Percentiles rank a stretch among this genome's conserved stretches.
phyloP scores from a whole-genome alignment of 2,113 vertebrate genomes.

The Nothocercus nigrocapillus region DNA sequence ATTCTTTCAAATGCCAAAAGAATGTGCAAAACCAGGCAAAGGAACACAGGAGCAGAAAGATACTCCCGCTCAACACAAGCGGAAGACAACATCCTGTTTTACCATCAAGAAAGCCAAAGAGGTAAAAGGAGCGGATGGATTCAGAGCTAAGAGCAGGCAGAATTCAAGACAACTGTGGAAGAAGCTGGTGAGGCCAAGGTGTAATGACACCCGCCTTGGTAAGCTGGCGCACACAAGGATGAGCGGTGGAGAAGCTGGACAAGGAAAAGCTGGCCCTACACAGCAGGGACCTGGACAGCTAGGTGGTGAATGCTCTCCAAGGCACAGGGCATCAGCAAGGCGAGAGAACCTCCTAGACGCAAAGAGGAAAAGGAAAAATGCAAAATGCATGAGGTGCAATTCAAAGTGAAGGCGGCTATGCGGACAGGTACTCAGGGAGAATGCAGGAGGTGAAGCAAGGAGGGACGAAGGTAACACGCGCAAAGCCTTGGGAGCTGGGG shows the following conservation, averaged over 20 bases:
- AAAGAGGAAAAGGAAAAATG: background rate
- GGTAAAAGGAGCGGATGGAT: background rate
- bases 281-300: no score
- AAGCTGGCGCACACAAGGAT: background rate
- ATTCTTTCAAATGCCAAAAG: no score
- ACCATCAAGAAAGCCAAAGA: background rate
- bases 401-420: background rate
- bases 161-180: background rate
- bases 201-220: fast-evolving
- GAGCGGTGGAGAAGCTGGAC: no score
- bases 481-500: background rate
- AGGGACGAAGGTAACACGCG: background rate
- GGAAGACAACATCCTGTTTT: background rate
- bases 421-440: background rate
- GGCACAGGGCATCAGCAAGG: background rate
- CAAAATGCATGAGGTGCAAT: background rate
- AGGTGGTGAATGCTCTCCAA: background rate
- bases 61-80: background rate
- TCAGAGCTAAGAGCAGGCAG: background rate
- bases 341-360: background rate
- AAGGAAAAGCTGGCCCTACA: no score
- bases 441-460: background rate
- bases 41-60: background rate
- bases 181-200: background rate
- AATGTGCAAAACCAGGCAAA: background rate